phyloP scores from a whole-genome alignment of 2,888 invertebrate species.

The Sinhomidia bicolor region DNA sequence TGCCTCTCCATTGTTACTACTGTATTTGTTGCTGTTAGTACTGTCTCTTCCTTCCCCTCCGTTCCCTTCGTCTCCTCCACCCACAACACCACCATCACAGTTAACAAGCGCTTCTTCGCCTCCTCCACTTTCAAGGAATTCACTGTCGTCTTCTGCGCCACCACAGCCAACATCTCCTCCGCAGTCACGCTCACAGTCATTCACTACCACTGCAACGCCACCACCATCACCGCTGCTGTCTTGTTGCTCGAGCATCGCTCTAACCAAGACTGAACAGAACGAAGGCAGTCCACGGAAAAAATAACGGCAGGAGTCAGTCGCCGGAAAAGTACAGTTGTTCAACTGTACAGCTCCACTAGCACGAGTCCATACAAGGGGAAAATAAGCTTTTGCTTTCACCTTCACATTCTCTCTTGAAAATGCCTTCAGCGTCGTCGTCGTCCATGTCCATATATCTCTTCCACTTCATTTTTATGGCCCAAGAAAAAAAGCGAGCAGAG shows the following conservation, averaged over 20 bases:
- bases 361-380: background rate
- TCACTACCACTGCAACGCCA: slow-evolving; percentile 8
- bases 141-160: slow-evolving; percentile 4
- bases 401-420: slow-evolving; percentile 30
- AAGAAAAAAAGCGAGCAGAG: too few relatives aligned
- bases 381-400: slow-evolving; percentile 25
- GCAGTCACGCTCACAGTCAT: background rate
- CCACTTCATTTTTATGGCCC: too few relatives aligned
- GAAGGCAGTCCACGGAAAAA: background rate
- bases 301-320: background rate
- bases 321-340: too few relatives aligned
- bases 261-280: slow-evolving; percentile 60
- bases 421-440: slow-evolving; percentile 28
- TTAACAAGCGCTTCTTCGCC: background rate
- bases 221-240: slow-evolving; percentile 21
- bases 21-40: background rate
- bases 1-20: background rate
- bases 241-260: slow-evolving; percentile 73
- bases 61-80: background rate
- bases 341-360: too few relatives aligned
- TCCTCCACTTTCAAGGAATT: background rate
- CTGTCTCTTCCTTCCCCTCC: slow-evolving; percentile 22
- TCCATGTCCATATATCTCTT: too few relatives aligned
- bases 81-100: background rate
- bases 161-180: background rate